Evolutionary conservation across 2,113 vertebrate genomes (phyloP), one percentile per base, ranked within the genome.

Genomic region (Ammodytes dubius): DNA sequence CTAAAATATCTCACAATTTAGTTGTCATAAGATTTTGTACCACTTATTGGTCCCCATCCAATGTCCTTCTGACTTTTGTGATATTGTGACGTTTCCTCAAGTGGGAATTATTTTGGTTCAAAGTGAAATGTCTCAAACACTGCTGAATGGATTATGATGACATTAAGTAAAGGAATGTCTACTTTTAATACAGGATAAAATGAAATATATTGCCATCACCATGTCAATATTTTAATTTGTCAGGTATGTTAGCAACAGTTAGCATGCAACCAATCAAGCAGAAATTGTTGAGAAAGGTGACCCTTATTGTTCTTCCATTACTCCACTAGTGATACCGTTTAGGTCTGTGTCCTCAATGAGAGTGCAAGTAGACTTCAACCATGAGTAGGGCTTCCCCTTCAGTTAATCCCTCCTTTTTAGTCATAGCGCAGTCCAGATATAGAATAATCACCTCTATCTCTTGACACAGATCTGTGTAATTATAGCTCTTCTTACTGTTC

Each of bases 361-460:
- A 3, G 40, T 15, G 15, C 49, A 27, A 35, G n/a, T n/a, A n/a
- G 50, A 76, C 4, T 14, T 42, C n/a, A 13, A 3, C 15, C 4
- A 19, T 35, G 8, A 58, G 39, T 14, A 47, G 50, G 63, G 5
- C 17, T 17, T 47, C 40, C 60, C 43, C 7, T 43, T 49, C 64
- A n/a, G 27, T 43, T 80, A 85, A 87, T 87, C 58, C 61, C 19
- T 15, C 6, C 61, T 63, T 19, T 37, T 67, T 7, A 50, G 35
- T 71, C 35, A 63, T 6, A 43, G 43, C 17, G 12, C 39, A n/a
- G 27, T 27, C 27, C 27, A 27, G 27, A 27, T 27, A 27, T 42
- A 37, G 70, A 81, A 72, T 81, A 67, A 84, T 90, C 84, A 88
- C 54, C 63, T 74, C 67, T 69, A 81, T 86, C 12, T 87, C 6